Evolutionary conservation across 1,140 invertebrate species (phyloP).

Genomic region (Drosophila yakuba): DNA sequence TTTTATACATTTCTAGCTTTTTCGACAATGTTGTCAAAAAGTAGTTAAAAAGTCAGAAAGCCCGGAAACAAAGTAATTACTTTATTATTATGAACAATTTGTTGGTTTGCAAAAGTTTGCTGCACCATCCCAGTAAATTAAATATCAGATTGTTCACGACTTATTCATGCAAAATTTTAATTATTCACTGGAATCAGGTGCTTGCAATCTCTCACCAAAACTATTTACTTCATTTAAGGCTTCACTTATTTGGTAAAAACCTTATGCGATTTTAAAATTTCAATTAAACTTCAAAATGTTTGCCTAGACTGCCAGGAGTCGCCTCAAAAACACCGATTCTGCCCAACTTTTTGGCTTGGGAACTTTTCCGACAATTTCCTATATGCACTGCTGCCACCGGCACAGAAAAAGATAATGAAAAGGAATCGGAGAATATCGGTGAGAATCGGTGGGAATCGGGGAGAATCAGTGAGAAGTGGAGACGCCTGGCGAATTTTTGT

Average conservation of each 20-base stretch:
- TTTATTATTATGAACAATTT: no score
- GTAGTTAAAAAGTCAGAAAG: not conserved
- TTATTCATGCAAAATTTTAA: not conserved
- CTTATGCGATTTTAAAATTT: not conserved
- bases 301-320: not conserved
- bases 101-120: no score
- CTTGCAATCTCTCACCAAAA: not conserved
- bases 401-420: slow-evolving; percentile 20
- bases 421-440: slow-evolving; percentile 10
- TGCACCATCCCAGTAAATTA: no score
- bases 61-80: not conserved
- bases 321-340: slow-evolving; percentile 1
- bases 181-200: not conserved
- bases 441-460: slow-evolving; percentile 14
- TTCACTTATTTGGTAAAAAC: not conserved
- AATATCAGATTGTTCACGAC: no score
- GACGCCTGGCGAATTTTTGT: slow-evolving; percentile 24
- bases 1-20: no score
- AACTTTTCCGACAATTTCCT: slow-evolving; percentile 31
- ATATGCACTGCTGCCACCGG: slow-evolving; percentile 26
- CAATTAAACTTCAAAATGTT: slow-evolving; percentile 5
- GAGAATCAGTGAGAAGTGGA: slow-evolving; percentile 20
- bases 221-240: not conserved
- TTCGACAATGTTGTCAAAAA: not conserved
- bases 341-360: not conserved